Percentiles rank a stretch among this genome's conserved stretches.
These are phyloP conservation scores for Sinocyclocheilus rhinocerous DNA, from an alignment of 2,113 vertebrate species.

Conservation along the genomic window DNA sequence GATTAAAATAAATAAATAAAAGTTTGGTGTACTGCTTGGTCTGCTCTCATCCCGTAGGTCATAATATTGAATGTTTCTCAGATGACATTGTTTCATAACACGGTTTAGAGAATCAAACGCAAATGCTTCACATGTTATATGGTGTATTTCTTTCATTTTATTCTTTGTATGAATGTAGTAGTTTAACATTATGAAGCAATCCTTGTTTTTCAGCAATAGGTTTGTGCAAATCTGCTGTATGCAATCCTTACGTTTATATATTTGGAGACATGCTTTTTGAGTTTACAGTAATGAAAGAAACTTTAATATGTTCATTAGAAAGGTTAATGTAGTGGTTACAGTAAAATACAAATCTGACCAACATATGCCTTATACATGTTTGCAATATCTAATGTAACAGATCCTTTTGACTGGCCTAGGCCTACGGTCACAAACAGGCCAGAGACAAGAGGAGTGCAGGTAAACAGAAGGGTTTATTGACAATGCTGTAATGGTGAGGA, in stretches of 20 bases:
- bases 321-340: too few species aligned
- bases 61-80: neutral
- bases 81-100: neutral
- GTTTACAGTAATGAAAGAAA: neutral
- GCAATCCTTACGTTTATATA: neutral
- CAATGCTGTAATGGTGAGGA: too few species aligned
- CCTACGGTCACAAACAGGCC: too few species aligned
- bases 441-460: too few species aligned
- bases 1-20: too few species aligned
- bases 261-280: neutral
- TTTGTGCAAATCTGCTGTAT: neutral
- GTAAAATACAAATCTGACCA: too few species aligned
- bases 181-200: neutral
- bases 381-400: too few species aligned
- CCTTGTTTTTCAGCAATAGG: neutral
- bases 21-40: neutral
- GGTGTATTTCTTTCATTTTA: neutral
- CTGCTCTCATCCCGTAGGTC: neutral
- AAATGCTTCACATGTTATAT: neutral
- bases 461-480: too few species aligned
- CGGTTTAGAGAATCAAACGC: neutral
- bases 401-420: too few species aligned
- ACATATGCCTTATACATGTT: too few species aligned
- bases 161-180: neutral
- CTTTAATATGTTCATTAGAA: neutral